Conservation (phyloP, 2,113 vertebrate genomes). For the Tachysurus fulvidraco region DNA sequence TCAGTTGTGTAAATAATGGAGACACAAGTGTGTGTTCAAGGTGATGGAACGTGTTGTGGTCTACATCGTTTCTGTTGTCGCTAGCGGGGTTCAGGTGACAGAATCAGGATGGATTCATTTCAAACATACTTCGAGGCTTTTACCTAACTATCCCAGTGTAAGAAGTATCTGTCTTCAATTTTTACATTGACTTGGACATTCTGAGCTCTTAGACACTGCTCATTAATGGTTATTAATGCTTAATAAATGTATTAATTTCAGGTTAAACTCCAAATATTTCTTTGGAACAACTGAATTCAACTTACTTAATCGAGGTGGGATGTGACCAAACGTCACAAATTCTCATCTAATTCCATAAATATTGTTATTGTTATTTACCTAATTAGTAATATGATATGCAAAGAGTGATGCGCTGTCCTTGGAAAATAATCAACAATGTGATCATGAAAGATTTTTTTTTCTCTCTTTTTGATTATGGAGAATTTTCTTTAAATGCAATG, state of each 20-base stretch:
- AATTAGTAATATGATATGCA: background rate
- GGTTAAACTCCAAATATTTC: background rate
- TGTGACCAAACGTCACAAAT: background rate
- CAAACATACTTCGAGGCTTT: conserved; percentile 9
- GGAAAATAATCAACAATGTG: background rate
- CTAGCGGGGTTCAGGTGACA: conserved; percentile 37
- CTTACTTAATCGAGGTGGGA: background rate
- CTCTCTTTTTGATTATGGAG: no score
- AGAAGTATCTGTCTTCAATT: conserved; percentile 6
- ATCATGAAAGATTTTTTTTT: background rate
- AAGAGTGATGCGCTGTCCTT: no score
- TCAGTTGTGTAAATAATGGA: conserved; percentile 36
- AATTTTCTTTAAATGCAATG: no score
- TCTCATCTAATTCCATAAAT: background rate
- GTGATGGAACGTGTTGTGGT: conserved; percentile 21
- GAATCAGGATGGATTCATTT: conserved; percentile 43
- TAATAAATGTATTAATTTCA: background rate
- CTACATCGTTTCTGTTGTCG: conserved; percentile 5
- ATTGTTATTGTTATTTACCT: background rate
- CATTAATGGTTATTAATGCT: background rate
- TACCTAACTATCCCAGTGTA: background rate
- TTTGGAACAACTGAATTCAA: background rate
- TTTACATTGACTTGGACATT: background rate
- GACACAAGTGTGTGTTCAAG: conserved; percentile 26
- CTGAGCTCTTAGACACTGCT: background rate